Conservation (phyloP, 2,888 invertebrate species). For the Saturnia japonica region DNA sequence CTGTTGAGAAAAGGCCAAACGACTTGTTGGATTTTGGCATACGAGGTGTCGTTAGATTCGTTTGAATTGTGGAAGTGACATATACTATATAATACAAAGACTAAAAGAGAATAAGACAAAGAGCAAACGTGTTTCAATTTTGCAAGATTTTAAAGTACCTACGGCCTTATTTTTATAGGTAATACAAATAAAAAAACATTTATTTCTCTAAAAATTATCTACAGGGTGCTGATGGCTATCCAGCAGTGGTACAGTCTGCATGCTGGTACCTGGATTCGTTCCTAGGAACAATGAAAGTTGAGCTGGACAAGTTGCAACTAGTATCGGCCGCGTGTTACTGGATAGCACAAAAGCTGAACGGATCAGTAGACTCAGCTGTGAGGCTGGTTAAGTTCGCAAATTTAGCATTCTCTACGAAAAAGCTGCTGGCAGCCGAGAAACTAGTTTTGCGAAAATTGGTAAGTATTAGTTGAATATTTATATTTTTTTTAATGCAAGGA, state of each 20-base stretch:
- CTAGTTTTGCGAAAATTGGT: slow-evolving; percentile 55
- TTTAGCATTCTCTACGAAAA: slow-evolving; percentile 45
- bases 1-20: too few relatives aligned
- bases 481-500: neutral
- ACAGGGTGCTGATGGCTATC: slow-evolving; percentile 55
- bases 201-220: slow-evolving; percentile 14
- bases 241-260: slow-evolving; percentile 59
- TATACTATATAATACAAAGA: too few relatives aligned
- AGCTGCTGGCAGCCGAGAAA: slow-evolving; percentile 52
- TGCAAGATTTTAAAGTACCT: too few relatives aligned
- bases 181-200: neutral
- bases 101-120: too few relatives aligned
- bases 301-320: slow-evolving; percentile 56
- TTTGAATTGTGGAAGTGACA: too few relatives aligned
- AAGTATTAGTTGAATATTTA: slow-evolving; percentile 28
- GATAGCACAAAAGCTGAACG: slow-evolving; percentile 65
- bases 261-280: slow-evolving; percentile 65
- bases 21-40: too few relatives aligned
- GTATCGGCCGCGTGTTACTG: slow-evolving; percentile 66
- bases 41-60: too few relatives aligned
- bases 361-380: slow-evolving; percentile 39
- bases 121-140: too few relatives aligned
- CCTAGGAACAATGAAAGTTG: slow-evolving; percentile 40
- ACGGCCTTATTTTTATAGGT: too few relatives aligned
- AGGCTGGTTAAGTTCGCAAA: slow-evolving; percentile 49